Evolutionary conservation across 2,113 vertebrate species (phyloP), one percentile per base, ranked within the genome.

Genomic region (Ictalurus furcatus): DNA sequence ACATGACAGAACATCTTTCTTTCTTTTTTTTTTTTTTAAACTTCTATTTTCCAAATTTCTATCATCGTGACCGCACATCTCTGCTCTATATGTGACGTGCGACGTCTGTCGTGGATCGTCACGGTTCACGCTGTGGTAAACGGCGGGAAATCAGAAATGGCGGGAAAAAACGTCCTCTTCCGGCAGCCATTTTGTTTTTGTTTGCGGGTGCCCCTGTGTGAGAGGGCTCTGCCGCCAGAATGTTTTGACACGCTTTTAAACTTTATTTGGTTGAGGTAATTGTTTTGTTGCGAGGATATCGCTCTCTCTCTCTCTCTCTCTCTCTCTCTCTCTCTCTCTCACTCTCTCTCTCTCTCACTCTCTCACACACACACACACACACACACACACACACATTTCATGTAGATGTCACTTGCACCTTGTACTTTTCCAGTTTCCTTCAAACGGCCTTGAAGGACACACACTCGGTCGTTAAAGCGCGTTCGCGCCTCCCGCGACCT

Each of bases 181-280:
- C 74, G 34, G 85, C 84, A 88, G 84, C 58, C 63, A 59, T 90
- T 84, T 86, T 83, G 56, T 90, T 74, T 52, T 76, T 71, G 83
- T 2, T 59, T 87, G 28, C 63, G 37, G 21, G 14, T 34, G 63
- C 69, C 23, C 67, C 76, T 82, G 52, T 37, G 76, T 84, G 84
- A 40, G 81, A 85, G 65, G 48, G 37, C 61, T 69, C 48, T 67
- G 65, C 37, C 34, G 79, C 37, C 11, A 48, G 67, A 85, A 78
- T 89, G 86, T 86, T 90, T 89, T 91, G 90, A 91, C 87, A 90
- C 52, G 58, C 89, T 73, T 91, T 87, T 89, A 79, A 73, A 87
- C 30, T 65, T n/a, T 28, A 86, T 88, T 81, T 80, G 85, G 40
- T 87, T 52, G 34, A 73, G 85, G 91, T 91, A 82, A 90, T 90